Conservation (phyloP, 2,797 vertebrate genomes). For the Pipistrellus pygmaeus region DNA sequence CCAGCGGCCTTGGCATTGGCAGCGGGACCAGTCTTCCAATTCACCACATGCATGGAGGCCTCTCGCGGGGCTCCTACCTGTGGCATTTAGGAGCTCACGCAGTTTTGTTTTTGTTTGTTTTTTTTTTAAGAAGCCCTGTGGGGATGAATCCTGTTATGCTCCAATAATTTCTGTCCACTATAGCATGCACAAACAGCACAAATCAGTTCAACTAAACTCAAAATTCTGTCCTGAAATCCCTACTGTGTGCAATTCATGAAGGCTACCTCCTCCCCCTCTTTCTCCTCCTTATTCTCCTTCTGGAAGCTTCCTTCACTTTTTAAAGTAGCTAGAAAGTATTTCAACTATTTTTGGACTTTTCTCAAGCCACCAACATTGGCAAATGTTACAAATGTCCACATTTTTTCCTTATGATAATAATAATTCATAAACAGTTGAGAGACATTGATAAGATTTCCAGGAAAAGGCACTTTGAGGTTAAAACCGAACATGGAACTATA, state of each 20-base stretch:
- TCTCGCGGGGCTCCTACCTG: not conserved
- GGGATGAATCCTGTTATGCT: not conserved
- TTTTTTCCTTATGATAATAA: slow-evolving; percentile 55
- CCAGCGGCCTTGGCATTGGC: not conserved
- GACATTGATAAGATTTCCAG: slow-evolving; percentile 66
- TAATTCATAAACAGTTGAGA: slow-evolving; percentile 63
- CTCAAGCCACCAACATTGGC: slow-evolving; percentile 62
- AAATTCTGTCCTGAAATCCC: not conserved
- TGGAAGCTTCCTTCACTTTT: not conserved
- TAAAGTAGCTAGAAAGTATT: slow-evolving; percentile 64
- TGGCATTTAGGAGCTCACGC: not conserved
- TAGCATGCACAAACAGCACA: not conserved
- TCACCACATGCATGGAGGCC: too few relatives aligned
- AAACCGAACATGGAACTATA: slow-evolving; percentile 37
- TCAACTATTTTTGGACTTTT: slow-evolving; percentile 59
- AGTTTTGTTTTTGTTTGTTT: too few relatives aligned
- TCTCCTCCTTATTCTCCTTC: not conserved
- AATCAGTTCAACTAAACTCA: not conserved
- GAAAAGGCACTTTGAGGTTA: slow-evolving; percentile 64
- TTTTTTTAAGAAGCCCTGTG: not conserved
- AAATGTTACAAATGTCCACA: slow-evolving; percentile 71
- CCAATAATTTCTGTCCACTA: not conserved
- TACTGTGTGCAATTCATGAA: not conserved
- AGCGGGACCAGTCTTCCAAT: not conserved
- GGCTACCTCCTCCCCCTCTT: not conserved